A percentile compares a stretch with the other conserved stretches of the same genome.
Evolutionary conservation across 2,888 invertebrate species (phyloP).

Genomic region (Phaedon cochleariae): DNA sequence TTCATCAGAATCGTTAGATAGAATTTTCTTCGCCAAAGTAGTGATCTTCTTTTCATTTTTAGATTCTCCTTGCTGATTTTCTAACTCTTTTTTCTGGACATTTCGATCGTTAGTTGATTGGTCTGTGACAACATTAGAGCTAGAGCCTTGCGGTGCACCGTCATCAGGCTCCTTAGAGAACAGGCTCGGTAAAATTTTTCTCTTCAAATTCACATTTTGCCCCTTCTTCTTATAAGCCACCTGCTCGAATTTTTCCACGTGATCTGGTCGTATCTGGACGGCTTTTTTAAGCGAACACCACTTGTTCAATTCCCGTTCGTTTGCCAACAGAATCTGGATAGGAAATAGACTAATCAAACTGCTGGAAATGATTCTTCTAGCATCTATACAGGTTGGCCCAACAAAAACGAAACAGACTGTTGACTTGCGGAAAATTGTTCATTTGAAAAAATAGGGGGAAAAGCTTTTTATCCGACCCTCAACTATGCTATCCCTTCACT

Average conservation of each 20-base stretch:
- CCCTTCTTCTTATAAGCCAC: conserved; percentile 79
- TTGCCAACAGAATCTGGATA: conserved; percentile 84
- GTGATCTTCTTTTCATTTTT: conserved; percentile 26
- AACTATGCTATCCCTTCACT: too few species aligned
- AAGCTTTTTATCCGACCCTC: too few species aligned
- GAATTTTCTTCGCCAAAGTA: conserved; percentile 14
- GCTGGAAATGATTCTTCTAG: too few species aligned
- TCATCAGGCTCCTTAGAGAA: conserved; percentile 64
- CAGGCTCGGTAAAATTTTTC: conserved; percentile 80
- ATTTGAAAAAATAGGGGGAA: too few species aligned
- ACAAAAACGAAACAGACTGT: too few species aligned
- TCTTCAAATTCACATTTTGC: conserved; percentile 76
- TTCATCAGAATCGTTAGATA: conserved; percentile 10
- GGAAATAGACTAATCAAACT: neutral
- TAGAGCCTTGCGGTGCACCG: neutral
- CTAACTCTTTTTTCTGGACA: conserved; percentile 1
- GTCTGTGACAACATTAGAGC: neutral
- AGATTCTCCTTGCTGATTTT: neutral
- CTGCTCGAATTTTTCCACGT: conserved; percentile 82
- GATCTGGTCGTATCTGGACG: conserved; percentile 77
- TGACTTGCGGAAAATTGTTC: too few species aligned
- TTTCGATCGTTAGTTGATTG: neutral
- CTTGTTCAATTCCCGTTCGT: conserved; percentile 92
- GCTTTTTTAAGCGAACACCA: conserved; percentile 95
- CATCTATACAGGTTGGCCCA: neutral